Evolutionary conservation across 2,113 vertebrate species (phyloP), one percentile per base, ranked within the genome.

Genomic region (Brevimyrus niger): DNA sequence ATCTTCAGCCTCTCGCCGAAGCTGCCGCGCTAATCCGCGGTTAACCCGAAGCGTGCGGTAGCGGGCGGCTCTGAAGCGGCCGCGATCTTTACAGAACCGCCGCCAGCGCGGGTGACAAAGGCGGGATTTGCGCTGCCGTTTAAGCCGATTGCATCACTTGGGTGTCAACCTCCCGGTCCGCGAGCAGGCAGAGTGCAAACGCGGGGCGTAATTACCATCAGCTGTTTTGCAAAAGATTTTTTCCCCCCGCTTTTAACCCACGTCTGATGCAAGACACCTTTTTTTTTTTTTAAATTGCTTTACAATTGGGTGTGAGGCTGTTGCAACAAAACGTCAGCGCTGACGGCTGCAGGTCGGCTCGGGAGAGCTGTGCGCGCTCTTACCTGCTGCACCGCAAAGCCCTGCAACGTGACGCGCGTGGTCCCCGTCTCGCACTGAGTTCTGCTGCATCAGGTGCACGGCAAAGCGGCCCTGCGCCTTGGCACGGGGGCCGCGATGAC

Each of bases 91-190:
- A 42, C 15, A 21, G 35, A 15, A n/a, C 5, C 38, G 42, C 6
- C 86, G n/a, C 23, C n/a, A 65, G 31, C 27, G 19, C n/a, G 6
- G 13, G 65, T 53, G 61, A 58, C 85, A 80, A 47, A 44, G 50
- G 31, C 61, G 8, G 89, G 85, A 87, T 87, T 53, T 87, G 35
- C 21, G 4, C 44, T 17, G 84, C 65, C 6, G 27, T 69, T 87
- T 69, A 89, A 89, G 84, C 85, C 89, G 55, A 87, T 87, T 90
- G 80, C 61, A 51, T 47, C 47, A 27, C 84, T 51, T 11, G 47
- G 73, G 46, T 61, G 21, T 35, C 58, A 17, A 17, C 50, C 51
- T 55, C 48, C 15, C 27, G 31, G 31, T 55, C 86, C 13, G 15
- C 42, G 48, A 58, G 86, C 50, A 50, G 86, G 21, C 48, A 38